Conservation (phyloP, 2,113 vertebrate genomes). For the Clarias magur region DNA sequence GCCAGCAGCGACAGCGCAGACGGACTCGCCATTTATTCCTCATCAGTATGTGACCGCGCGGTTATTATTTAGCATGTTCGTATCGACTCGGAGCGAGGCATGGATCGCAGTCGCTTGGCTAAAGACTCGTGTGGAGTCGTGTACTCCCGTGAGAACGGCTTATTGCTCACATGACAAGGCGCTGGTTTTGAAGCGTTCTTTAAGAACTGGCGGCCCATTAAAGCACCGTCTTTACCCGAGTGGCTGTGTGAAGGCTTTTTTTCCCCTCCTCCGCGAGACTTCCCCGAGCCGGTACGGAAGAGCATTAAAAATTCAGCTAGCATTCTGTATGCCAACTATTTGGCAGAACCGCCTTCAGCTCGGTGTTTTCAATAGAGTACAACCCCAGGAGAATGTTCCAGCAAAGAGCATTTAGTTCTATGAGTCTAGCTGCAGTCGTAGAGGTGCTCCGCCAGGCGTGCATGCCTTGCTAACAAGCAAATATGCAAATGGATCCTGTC, state of each 20-base stretch:
- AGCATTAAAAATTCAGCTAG: conserved; percentile 10
- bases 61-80: conserved; percentile 79
- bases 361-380: background rate
- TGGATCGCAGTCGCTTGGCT: conserved; percentile 69
- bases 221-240: conserved; percentile 3
- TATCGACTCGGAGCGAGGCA: conserved; percentile 65
- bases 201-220: conserved; percentile 5
- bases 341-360: conserved; percentile 14
- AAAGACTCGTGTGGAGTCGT: conserved; percentile 71
- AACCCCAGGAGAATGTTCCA: conserved; percentile 13
- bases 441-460: conserved; percentile 33
- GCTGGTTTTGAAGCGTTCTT: background rate
- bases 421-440: conserved; percentile 38
- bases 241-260: conserved; percentile 3
- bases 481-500: conserved; percentile 54
- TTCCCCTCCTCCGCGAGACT: background rate
- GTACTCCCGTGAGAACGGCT: conserved; percentile 66
- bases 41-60: conserved; percentile 72
- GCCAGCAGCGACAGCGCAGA: conserved; percentile 10
- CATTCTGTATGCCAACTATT: conserved; percentile 18
- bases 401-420: conserved; percentile 34
- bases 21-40: conserved; percentile 24
- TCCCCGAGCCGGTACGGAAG: background rate
- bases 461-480: conserved; percentile 50
- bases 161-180: conserved; percentile 58